phyloP scores from a whole-genome alignment of 2,888 invertebrate genomes.

The Polylopha cassiicola region DNA sequence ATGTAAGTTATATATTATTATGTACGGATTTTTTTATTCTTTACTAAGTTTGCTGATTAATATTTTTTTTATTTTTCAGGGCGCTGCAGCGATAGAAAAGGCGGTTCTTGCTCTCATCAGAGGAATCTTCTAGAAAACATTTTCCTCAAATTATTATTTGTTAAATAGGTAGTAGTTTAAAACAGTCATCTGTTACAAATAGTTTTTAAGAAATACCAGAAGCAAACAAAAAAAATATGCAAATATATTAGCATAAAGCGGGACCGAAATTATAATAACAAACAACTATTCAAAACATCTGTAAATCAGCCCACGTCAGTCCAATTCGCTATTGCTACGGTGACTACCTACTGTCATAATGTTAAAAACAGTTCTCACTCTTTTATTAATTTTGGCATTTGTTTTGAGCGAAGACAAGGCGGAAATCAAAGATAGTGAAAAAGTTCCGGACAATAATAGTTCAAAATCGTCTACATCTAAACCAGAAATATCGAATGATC shows the following conservation, averaged over 20 bases:
- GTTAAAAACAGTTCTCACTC: slow-evolving; percentile 11
- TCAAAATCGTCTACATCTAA: neutral
- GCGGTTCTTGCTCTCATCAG: slow-evolving; percentile 41
- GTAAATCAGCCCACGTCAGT: slow-evolving; percentile 14
- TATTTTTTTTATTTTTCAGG: slow-evolving; percentile 33
- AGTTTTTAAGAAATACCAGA: slow-evolving; percentile 7
- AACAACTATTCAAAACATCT: slow-evolving; percentile 16
- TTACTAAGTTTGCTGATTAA: slow-evolving; percentile 2
- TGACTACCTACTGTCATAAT: slow-evolving; percentile 6
- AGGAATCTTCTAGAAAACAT: slow-evolving; percentile 35
- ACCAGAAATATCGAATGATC: neutral
- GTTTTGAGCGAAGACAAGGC: slow-evolving; percentile 10
- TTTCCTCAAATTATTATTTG: too few species aligned
- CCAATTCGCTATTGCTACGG: slow-evolving; percentile 5
- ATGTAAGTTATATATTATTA: slow-evolving; percentile 37
- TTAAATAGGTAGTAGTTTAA: too few species aligned
- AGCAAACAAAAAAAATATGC: slow-evolving; percentile 9
- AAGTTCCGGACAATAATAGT: neutral
- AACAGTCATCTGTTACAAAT: slow-evolving; percentile 1
- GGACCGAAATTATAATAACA: slow-evolving; percentile 20
- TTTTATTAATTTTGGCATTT: slow-evolving; percentile 5
- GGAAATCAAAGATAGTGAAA: slow-evolving; percentile 1
- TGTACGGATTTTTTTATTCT: neutral
- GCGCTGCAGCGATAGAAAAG: slow-evolving; percentile 45
- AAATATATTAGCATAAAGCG: slow-evolving; percentile 15